Percentiles rank a stretch among this genome's conserved stretches.
These are phyloP conservation scores for Dryobotodes eremita DNA, from an alignment of 2,888 invertebrate genomes.

Conservation along the genomic window DNA sequence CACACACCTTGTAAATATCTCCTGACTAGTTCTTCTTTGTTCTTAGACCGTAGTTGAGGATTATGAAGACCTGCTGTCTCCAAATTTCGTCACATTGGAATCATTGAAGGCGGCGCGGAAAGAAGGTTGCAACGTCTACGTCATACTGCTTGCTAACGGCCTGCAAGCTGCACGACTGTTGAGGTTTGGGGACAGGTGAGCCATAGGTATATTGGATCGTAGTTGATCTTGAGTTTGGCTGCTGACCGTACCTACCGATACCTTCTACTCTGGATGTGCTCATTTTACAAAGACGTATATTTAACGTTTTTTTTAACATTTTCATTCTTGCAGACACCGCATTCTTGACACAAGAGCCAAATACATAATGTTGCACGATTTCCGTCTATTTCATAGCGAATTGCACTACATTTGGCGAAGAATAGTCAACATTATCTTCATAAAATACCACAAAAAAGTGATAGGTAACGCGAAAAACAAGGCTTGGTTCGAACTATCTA, in stretches of 20 bases:
- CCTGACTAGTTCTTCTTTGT: neutral
- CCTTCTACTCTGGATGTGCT: neutral
- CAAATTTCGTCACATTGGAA: slow-evolving; percentile 91
- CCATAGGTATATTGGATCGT: neutral
- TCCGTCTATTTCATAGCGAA: slow-evolving; percentile 92
- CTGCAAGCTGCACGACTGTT: slow-evolving; percentile 92
- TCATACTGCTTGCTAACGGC: slow-evolving; percentile 94
- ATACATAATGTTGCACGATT: slow-evolving; percentile 93
- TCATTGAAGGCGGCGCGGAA: slow-evolving; percentile 90
- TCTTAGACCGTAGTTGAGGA: slow-evolving; percentile 90
- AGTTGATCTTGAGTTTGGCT: neutral
- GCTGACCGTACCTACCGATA: neutral
- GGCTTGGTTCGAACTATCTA: slow-evolving; percentile 93
- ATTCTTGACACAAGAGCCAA: slow-evolving; percentile 93
- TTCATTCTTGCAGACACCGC: slow-evolving; percentile 89
- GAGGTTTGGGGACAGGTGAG: slow-evolving; percentile 93
- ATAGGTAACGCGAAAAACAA: slow-evolving; percentile 75
- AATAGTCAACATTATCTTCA: slow-evolving; percentile 94
- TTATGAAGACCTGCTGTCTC: slow-evolving; percentile 92
- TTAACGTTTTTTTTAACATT: no score
- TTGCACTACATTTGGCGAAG: slow-evolving; percentile 94
- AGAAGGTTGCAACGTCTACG: slow-evolving; percentile 93
- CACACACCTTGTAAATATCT: neutral
- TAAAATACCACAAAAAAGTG: slow-evolving; percentile 89
- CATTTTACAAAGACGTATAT: neutral